Evolutionary conservation across 2,113 vertebrate genomes (phyloP).

Genomic region (Corynorhinus townsendii): DNA sequence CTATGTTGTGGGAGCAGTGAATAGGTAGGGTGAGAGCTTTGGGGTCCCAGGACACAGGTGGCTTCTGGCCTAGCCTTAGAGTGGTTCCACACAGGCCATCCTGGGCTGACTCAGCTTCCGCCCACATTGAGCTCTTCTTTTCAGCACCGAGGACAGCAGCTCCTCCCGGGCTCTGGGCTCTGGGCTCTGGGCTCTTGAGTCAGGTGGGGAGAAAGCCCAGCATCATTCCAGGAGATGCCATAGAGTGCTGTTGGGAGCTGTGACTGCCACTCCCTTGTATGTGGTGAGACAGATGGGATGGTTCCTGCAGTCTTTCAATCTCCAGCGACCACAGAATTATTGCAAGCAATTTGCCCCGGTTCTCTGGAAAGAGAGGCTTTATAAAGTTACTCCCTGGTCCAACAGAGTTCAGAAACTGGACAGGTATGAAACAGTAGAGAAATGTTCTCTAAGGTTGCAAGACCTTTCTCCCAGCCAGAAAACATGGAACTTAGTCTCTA

Average conservation of each 20-base stretch:
- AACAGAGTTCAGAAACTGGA: not conserved
- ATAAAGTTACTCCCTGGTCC: not conserved
- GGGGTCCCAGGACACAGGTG: not conserved
- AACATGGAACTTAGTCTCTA: not conserved
- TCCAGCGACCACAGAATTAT: not conserved
- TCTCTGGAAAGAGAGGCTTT: not conserved
- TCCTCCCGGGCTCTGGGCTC: not conserved
- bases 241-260: not conserved
- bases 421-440: not conserved
- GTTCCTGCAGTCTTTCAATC: not conserved
- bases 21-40: not conserved
- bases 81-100: not conserved
- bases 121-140: not conserved
- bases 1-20: not conserved
- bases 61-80: not conserved
- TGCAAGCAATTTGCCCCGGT: not conserved
- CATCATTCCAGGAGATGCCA: not conserved
- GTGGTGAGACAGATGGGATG: not conserved
- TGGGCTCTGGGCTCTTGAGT: not conserved
- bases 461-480: not conserved
- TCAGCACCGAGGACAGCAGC: slow-evolving; percentile 61
- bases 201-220: not conserved
- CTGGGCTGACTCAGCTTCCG: not conserved
- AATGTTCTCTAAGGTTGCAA: not conserved
- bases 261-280: not conserved